Evolutionary conservation across 2,888 invertebrate genomes (phyloP), one percentile per base, ranked within the genome.

Genomic region (Dryadula phaetusa): DNA sequence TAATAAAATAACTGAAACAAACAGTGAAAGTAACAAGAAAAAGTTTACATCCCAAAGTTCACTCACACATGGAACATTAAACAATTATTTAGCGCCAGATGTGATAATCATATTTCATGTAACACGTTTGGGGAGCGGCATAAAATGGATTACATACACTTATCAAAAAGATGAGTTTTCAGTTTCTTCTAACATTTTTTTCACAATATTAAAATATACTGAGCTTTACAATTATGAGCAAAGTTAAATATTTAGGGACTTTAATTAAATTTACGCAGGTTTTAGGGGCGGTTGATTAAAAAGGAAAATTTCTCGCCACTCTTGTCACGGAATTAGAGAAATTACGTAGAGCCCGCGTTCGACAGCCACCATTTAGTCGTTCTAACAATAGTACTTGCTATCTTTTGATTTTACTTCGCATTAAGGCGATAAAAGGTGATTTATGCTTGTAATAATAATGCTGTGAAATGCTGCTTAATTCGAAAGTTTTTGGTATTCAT

Each of bases 201-300:
- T 0, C 1, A 7, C 10, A 1, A 34, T 34, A 6, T 0, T 14
- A 46, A 20, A 44, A 46, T 16, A 62, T 54, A n/a, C 22, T 40
- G 20, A 40, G 46, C n/a, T 47, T 56, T 34, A 69, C 68, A 73
- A 76, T 88, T 84, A 90, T 87, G 85, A 81, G 82, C 82, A 80
- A 87, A 86, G 85, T 87, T 79, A 85, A 86, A 82, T 85, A 83
- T 86, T 86, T 84, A 80, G 81, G 75, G 74, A 77, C 78, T 80
- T 85, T 87, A 87, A 90, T 88, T 89, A 86, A 90, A 89, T 85
- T 82, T 80, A 68, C 79, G 61, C 42, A 61, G 53, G 65, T 61
- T 72, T 71, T 79, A 70, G 77, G 78, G 80, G 80, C 67, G 76
- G 72, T 79, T 81, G 82, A 83, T 85, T 84, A 82, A 87, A 85